phyloP scores from a whole-genome alignment of 2,888 invertebrate species.

The Lasiommata megera region DNA sequence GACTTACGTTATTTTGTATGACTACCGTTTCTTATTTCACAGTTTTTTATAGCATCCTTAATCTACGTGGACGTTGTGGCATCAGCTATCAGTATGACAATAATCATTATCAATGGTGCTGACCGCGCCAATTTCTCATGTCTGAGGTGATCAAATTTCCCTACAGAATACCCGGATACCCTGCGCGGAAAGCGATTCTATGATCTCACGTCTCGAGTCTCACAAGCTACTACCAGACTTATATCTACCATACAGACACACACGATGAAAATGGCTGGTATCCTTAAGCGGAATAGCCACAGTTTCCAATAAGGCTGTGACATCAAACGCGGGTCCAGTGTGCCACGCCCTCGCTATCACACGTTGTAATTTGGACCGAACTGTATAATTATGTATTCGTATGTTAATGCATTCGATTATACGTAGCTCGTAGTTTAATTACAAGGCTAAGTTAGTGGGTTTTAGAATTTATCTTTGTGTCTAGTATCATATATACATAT shows the following conservation, averaged over 20 bases:
- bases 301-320: slow-evolving; percentile 7
- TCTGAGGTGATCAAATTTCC: no score
- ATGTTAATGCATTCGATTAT: slow-evolving; percentile 57
- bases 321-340: slow-evolving; percentile 5
- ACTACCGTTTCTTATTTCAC: no score
- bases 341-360: slow-evolving; percentile 24
- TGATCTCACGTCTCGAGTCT: not conserved
- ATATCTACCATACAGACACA: not conserved
- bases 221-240: not conserved
- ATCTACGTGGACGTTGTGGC: no score
- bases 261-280: not conserved
- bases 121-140: no score
- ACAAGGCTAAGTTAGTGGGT: slow-evolving; percentile 7
- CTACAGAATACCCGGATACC: no score
- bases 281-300: slow-evolving; percentile 1
- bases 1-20: no score
- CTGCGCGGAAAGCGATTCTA: no score
- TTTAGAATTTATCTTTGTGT: not conserved
- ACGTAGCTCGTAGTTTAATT: slow-evolving; percentile 32
- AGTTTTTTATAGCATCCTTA: no score
- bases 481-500: not conserved
- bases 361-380: slow-evolving; percentile 44
- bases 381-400: slow-evolving; percentile 51
- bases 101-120: no score
- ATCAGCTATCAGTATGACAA: no score